Base-by-base conservation (phyloP, 2,888 invertebrate genomes). In the Troides oblongomaculatus region DNA sequence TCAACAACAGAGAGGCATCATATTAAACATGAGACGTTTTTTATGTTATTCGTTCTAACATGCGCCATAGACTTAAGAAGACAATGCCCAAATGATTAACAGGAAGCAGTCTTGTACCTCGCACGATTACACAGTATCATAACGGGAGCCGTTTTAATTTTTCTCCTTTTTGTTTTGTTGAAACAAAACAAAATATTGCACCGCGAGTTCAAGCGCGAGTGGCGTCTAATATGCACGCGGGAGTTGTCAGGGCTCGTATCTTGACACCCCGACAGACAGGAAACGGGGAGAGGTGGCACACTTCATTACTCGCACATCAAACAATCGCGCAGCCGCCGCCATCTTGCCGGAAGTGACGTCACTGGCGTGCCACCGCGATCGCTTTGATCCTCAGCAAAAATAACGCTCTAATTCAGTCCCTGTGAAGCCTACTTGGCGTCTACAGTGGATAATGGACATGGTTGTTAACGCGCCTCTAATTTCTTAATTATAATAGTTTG, bases 231-330 rank as follows among this genome's bases (percentile, higher is more conserved):
- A 82, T 80, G 81, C 81, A 82, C 85, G 86, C 84, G 82, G 78
- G 73, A 83, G 82, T 80, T 82, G 84, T 85, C 87, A 85, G 84
- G 82, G 84, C 79, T 82, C 81, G 81, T 90, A 90, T 91, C 90
- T 90, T 86, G 90, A 89, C 90, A 87, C 87, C 85, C 85, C 85
- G 87, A 83, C 87, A 85, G 85, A 77, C 86, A 87, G 89, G 89
- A 89, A 87, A 82, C 84, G 83, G 84, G 82, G 88, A 86, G 89
- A 86, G 86, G 84, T 87, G 88, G 86, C 88, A 90, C 87, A 92
- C 92, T 93, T 93, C 93, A 93, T 93, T 93, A 93, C 92, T 88
- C 88, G 87, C 85, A 88, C 89, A 90, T 92, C 92, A 92, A 92
- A 93, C 93, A 93, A 93, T 91, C 89, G 85, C 79, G 79, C 81